Conservation (phyloP, 2,888 invertebrate genomes). For the Apodemia mormo region DNA sequence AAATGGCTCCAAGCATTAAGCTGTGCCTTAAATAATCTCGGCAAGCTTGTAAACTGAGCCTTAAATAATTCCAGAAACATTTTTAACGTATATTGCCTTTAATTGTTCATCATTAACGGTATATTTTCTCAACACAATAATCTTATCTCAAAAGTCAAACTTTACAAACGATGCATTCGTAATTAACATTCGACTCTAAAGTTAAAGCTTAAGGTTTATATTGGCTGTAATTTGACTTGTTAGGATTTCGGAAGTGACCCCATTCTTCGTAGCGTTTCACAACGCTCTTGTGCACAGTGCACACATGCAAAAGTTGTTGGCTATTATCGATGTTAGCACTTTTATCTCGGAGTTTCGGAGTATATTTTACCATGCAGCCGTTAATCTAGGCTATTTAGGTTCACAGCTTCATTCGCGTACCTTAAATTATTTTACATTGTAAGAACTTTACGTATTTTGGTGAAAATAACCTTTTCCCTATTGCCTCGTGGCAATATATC, state of each 20-base stretch:
- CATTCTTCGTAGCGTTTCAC: slow-evolving; percentile 28
- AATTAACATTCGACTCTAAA: not conserved
- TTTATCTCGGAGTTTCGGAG: not conserved
- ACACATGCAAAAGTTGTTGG: slow-evolving; percentile 6
- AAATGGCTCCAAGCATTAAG: no score
- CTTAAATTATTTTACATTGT: no score
- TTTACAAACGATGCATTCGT: not conserved
- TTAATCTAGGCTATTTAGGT: not conserved
- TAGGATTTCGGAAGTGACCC: slow-evolving; percentile 30
- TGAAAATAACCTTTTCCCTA: no score
- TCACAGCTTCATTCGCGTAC: no score
- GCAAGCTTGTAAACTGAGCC: no score
- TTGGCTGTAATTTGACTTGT: slow-evolving; percentile 6
- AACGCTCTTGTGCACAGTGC: slow-evolving; percentile 8
- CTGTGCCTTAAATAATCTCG: no score
- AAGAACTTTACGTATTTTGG: no score
- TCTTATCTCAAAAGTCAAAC: slow-evolving; percentile 20
- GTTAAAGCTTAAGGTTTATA: not conserved
- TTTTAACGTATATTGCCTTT: not conserved
- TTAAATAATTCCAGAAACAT: no score
- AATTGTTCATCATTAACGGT: slow-evolving; percentile 13
- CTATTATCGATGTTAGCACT: not conserved
- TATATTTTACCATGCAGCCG: not conserved
- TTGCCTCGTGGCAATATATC: no score
- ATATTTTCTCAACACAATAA: slow-evolving; percentile 17